Evolutionary conservation across 1,140 invertebrate genomes (phyloP), one percentile per base, ranked within the genome.

Genomic region (Anoplophora glabripennis): DNA sequence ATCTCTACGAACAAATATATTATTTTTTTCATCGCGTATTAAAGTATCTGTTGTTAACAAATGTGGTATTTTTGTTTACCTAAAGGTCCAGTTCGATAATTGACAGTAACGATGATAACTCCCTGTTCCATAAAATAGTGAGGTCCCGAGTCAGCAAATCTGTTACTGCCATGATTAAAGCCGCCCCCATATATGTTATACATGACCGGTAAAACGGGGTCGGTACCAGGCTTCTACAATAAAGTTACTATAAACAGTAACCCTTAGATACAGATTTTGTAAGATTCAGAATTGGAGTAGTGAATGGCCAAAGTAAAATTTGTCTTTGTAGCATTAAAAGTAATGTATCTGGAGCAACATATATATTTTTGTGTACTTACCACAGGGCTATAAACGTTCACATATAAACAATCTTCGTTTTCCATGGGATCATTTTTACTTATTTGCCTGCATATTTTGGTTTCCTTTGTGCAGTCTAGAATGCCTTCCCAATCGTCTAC

Each of bases 341-440:
- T 28, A 28, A 28, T 28, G 21, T 28, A 28, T 28, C 21, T 3
- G 5, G 21, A 28, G 21, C 21, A 28, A 2, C 5, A 28, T 28
- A 28, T 28, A 3, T 2, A 5, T 5, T 5, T 28, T 28, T 28
- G 21, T 28, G 21, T 28, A 3, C 38, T 41, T 41, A 41, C 38
- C n/a, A 60, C 45, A 9, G 58, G 58, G 8, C 40, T 60, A 49
- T 41, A 60, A 5, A 60, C 51, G 33, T 60, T 60, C 11, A 60
- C 17, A 15, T 60, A 60, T 21, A 60, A 44, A 49, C 58, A 60
- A 47, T 60, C 58, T 38, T 60, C 58, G 38, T 37, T 60, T 49
- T 60, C 58, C 18, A 51, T 28, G 12, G 51, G 21, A 15, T 7
- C 28, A 54, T 60, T 47, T 33, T 28, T 44, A 45, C 7, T 1